Conservation (phyloP, 2,797 vertebrate genomes). For the Micropoecilia bifurca region DNA sequence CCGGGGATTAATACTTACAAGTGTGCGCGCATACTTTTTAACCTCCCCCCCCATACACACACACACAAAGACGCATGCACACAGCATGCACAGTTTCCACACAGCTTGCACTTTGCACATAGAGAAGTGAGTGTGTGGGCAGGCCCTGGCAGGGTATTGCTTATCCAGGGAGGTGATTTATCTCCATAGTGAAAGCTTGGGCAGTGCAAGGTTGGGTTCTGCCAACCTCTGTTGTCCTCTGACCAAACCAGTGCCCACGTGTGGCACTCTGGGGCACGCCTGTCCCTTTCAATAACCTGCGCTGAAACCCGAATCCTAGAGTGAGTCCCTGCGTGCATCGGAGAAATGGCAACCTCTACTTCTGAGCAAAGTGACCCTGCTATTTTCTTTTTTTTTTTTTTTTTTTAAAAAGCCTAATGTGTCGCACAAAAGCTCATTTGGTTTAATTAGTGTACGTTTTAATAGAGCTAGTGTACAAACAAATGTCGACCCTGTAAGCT, state of each 20-base stretch:
- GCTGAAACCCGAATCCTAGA: slow-evolving; percentile 64
- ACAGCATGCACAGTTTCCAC: slow-evolving; percentile 54
- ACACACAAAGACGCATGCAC: slow-evolving; percentile 12
- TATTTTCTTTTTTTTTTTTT: slow-evolving; percentile 13
- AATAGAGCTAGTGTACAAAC: slow-evolving; percentile 25
- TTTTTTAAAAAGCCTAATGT: slow-evolving; percentile 2
- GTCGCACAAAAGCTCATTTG: slow-evolving; percentile 25
- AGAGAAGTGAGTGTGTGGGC: slow-evolving; percentile 70
- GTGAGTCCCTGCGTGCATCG: slow-evolving; percentile 15
- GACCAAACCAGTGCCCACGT: slow-evolving; percentile 72
- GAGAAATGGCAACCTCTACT: slow-evolving; percentile 39
- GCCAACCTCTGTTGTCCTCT: slow-evolving; percentile 78
- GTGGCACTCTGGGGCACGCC: slow-evolving; percentile 75
- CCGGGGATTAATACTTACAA: slow-evolving; percentile 52
- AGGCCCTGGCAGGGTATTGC: slow-evolving; percentile 67
- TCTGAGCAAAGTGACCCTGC: slow-evolving; percentile 21
- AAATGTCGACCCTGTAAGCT: slow-evolving; percentile 25
- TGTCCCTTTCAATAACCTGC: slow-evolving; percentile 78
- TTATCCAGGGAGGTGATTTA: slow-evolving; percentile 75
- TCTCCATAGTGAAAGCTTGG: slow-evolving; percentile 76
- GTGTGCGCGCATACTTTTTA: slow-evolving; percentile 40
- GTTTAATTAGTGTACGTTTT: slow-evolving; percentile 35
- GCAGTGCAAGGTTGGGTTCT: slow-evolving; percentile 73
- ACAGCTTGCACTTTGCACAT: slow-evolving; percentile 67
- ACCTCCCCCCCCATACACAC: neutral